Percentiles rank a stretch among this genome's conserved stretches.
phyloP scores from a whole-genome alignment of 1,140 invertebrate species.

The Oncopeltus fasciatus region DNA sequence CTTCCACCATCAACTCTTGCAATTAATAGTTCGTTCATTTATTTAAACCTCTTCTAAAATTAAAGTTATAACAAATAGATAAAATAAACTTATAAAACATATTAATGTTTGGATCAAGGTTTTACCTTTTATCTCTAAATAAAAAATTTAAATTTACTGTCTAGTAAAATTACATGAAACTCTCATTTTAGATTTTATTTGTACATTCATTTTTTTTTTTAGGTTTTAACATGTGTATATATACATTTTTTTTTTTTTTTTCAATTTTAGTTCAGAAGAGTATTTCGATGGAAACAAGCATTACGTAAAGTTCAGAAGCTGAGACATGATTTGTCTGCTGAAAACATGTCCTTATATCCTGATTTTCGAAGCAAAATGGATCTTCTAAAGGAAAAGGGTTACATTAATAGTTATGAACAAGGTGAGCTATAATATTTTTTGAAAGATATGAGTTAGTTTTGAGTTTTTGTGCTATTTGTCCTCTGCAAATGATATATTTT shows the following conservation, averaged over 20 bases:
- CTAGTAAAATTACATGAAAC: neutral
- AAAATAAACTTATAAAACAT: too few relatives aligned
- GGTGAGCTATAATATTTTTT: too few relatives aligned
- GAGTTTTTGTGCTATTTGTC: too few relatives aligned
- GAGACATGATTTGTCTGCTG: constrained; percentile 62
- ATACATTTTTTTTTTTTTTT: neutral
- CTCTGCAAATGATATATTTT: too few relatives aligned
- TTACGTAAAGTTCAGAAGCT: constrained; percentile 55
- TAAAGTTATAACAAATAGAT: too few relatives aligned
- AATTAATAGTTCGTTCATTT: too few relatives aligned
- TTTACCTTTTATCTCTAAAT: too few relatives aligned
- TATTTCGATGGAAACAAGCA: constrained; percentile 55
- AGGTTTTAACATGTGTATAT: too few relatives aligned
- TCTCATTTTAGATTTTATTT: neutral
- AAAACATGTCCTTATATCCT: constrained; percentile 70
- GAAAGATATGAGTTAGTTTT: too few relatives aligned
- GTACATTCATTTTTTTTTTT: neutral
- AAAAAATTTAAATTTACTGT: neutral
- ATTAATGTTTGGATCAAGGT: too few relatives aligned
- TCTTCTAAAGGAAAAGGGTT: constrained; percentile 63
- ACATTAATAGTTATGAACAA: constrained; percentile 54
- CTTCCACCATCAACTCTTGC: too few relatives aligned
- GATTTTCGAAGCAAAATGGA: constrained; percentile 74
- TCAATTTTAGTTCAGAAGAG: constrained; percentile 44
- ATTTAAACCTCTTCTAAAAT: too few relatives aligned